Base-by-base conservation (phyloP, 1,140 invertebrate genomes). In the Diprion similis region DNA sequence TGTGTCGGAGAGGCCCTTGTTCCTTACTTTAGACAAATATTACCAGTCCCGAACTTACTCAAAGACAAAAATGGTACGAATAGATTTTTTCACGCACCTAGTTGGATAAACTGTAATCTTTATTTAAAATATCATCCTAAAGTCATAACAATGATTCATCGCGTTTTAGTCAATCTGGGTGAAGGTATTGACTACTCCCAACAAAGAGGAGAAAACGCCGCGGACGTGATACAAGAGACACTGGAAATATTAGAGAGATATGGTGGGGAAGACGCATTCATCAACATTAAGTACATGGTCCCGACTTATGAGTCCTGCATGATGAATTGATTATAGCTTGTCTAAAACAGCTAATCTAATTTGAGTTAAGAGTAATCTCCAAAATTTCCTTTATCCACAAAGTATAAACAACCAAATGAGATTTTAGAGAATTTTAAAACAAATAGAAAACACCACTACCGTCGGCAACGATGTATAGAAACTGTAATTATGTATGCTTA, bases 281-380 rank as follows among this genome's bases (percentile, higher is more conserved):
- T 98, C 78, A 98, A 98, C 85, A 98, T 99, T 79, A 98, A 99
- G 89, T 98, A 98, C 84, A 97, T 98, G 93, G 92, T 98, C 73
- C 97, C 97, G 0, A 98, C 97, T 8, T 99, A 98, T 80, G 97
- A 99, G 85, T 98, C 97, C n/a, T 96, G 95, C 83, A 91, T 97
- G 79, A 88, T 93, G 76, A 95, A 95, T 83, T 95, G 81, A 87
- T 10, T 9, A 13, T 17, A 59, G 24, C 24, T 37, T 37, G 24
- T 37, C 24, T 37, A 1, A 37, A 37, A 37, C 6, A 6, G 24
- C 24, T 37, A 37, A 37, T 37, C 24, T 37, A 37, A 37, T 37
- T 37, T 37, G 24, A 37, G 24, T 6, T 37, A 37, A 37, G 24
- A 37, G 24, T 37, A 37, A 37, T 37, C 24, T 37, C 24, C 24